Evolutionary conservation across 92 coral and sea anemone genomes (phyloP).

Genomic region (Porites evermanni): DNA sequence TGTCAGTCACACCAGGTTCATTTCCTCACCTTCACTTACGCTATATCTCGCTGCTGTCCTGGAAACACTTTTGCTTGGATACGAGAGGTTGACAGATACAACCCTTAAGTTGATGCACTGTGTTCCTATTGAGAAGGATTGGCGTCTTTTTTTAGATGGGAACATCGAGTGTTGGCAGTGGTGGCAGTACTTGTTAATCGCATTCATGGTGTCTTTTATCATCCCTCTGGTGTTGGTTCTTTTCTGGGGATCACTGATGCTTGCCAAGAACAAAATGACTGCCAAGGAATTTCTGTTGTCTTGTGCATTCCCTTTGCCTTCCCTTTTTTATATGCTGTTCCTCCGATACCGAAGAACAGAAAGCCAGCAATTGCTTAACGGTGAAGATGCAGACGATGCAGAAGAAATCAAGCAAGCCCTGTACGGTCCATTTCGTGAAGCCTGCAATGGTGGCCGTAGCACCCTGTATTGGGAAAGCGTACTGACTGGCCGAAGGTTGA

Average conservation of each 20-base stretch:
- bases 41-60: slow-evolving; percentile 39
- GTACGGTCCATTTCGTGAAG: slow-evolving; percentile 49
- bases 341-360: not conserved
- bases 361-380: not conserved
- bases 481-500: slow-evolving; percentile 53
- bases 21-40: slow-evolving; percentile 1
- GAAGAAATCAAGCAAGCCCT: slow-evolving; percentile 44
- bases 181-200: slow-evolving; percentile 53
- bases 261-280: slow-evolving; percentile 35
- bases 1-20: not conserved
- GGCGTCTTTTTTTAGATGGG: slow-evolving; percentile 47
- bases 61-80: slow-evolving; percentile 59
- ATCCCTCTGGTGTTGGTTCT: slow-evolving; percentile 47
- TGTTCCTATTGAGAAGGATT: slow-evolving; percentile 25
- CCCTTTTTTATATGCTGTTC: slow-evolving; percentile 1
- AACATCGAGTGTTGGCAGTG: slow-evolving; percentile 63
- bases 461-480: slow-evolving; percentile 66
- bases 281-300: slow-evolving; percentile 44
- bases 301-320: slow-evolving; percentile 38
- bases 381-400: not conserved
- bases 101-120: slow-evolving; percentile 60
- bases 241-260: slow-evolving; percentile 51
- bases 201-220: slow-evolving; percentile 22
- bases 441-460: slow-evolving; percentile 14
- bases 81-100: slow-evolving; percentile 57